Conservation (phyloP, 2,888 invertebrate genomes). For the Mythimna ferrago region DNA sequence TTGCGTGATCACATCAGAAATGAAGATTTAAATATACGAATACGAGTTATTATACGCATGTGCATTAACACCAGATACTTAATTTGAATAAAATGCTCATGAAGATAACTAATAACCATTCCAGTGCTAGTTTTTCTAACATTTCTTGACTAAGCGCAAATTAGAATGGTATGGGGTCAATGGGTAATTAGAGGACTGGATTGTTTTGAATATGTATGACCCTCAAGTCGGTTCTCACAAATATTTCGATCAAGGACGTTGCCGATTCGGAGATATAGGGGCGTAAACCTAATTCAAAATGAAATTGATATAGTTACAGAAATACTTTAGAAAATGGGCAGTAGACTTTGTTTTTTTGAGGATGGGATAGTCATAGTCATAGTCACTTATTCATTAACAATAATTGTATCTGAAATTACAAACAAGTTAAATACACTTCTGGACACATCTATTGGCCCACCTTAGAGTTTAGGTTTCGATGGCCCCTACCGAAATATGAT, state of each 20-base stretch:
- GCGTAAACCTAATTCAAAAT: conserved; percentile 9
- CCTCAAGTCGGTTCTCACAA: conserved; percentile 15
- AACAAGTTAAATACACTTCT: too few species aligned
- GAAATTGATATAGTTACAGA: background rate
- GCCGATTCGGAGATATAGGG: conserved; percentile 28
- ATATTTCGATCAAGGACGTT: conserved; percentile 14
- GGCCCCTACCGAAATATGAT: too few species aligned
- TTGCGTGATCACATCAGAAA: too few species aligned
- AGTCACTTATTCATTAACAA: too few species aligned
- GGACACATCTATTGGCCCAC: too few species aligned
- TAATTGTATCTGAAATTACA: too few species aligned
- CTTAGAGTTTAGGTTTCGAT: too few species aligned
- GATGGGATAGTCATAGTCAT: too few species aligned
- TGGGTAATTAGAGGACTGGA: conserved; percentile 2
- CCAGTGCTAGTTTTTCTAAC: conserved; percentile 18
- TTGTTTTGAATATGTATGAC: conserved; percentile 50
- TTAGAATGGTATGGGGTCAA: conserved; percentile 33
- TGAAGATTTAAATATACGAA: too few species aligned
- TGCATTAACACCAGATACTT: background rate
- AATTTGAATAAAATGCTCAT: conserved; percentile 49
- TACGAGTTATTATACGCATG: background rate
- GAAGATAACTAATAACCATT: conserved; percentile 31
- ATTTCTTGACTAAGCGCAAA: conserved; percentile 9
- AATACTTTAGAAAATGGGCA: background rate
- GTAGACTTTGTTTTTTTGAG: background rate